Conservation (phyloP, 1,140 invertebrate species). For the Magallana ariakensis region DNA sequence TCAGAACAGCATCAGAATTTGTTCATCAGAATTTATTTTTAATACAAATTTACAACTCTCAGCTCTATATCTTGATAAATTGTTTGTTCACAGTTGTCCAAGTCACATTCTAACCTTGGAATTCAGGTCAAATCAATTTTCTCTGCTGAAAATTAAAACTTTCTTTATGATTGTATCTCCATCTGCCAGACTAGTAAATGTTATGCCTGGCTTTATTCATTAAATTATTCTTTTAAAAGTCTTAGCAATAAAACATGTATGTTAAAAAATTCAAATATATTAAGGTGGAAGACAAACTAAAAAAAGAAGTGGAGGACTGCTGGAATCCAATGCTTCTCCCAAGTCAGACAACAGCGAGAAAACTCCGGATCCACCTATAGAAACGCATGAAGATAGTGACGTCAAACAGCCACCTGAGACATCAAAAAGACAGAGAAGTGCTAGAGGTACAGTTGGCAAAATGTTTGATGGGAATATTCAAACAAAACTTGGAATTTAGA, state of each 20-base stretch:
- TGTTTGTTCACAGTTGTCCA: no score
- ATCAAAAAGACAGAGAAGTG: not conserved
- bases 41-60: no score
- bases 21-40: not conserved
- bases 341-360: constrained; percentile 14
- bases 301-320: not conserved
- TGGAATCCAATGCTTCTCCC: not conserved
- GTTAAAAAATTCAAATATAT: not conserved
- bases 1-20: not conserved
- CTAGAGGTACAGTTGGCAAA: not conserved
- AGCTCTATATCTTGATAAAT: no score
- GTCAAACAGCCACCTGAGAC: constrained; percentile 23
- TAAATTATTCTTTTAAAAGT: no score
- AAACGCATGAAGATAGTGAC: not conserved
- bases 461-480: not conserved
- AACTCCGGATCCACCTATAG: not conserved
- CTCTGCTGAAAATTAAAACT: not conserved
- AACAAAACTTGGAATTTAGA: not conserved
- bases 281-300: constrained; percentile 3
- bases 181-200: not conserved
- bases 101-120: no score
- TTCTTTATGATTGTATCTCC: not conserved
- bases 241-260: no score
- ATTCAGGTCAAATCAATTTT: no score
- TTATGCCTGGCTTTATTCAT: not conserved